Evolutionary conservation across 2,888 invertebrate genomes (phyloP), one percentile per base, ranked within the genome.

Genomic region (Nephrotoma guestfalica): DNA sequence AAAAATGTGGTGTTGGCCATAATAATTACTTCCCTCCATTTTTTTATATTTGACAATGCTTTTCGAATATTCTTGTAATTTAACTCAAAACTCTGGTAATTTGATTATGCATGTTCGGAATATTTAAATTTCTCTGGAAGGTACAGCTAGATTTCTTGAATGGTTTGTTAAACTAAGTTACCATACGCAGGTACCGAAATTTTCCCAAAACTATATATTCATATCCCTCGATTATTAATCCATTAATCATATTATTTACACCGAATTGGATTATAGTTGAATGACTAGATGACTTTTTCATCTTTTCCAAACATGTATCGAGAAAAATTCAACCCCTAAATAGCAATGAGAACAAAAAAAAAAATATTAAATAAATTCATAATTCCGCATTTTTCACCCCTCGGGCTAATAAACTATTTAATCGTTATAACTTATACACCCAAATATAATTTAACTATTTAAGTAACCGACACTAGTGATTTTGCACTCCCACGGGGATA

Each of bases 161-260:
- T 3, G 1, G 30, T 30, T 30, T 30, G 30, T 2, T 30, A 30
- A 30, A 30, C 1, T 30, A 2, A 30, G 30, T 30, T 2, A 2
- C 30, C 2, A 30, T 30, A 43, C 5, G 4, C 43, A 43, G 43
- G 43, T 43, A 43, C 43, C 5, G 43, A 43, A 43, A 6, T 4
- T 43, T 43, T 43, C 43, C 51, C 51, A 51, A 51, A 51, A 51
- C 51, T 51, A 51, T 15, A 51, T 51, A 51, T 71, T 71, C 71
- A 71, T 71, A 71, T 71, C 41, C 84, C 41, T 84, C 84, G 18
- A 85, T 85, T 43, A 43, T 85, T 43, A 43, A 15, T 41, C 15
- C 15, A 85, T 85, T 91, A 91, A 91, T 91, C 91, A 91, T 89
- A 91, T 91, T 91, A 91, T 91, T 91, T 91, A 91, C 91, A 91